These are phyloP conservation scores for Propithecus perrieri DNA, from an alignment of 2,797 vertebrate genomes.

Conservation along the genomic window DNA sequence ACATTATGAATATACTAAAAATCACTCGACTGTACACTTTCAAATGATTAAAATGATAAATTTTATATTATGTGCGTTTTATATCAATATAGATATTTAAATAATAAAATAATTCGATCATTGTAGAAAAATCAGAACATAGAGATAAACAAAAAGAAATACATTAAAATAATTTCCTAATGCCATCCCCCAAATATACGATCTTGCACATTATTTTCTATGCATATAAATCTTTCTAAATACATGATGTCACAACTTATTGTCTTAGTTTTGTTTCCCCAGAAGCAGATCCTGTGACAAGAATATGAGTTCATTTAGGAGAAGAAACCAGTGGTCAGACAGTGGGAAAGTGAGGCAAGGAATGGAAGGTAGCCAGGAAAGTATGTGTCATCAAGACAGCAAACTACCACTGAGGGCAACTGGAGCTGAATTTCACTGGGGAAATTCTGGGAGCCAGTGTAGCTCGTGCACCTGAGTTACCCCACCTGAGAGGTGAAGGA, in stretches of 20 bases:
- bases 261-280: not conserved
- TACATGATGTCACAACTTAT: not conserved
- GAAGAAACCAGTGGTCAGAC: not conserved
- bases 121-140: not conserved
- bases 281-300: not conserved
- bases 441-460: not conserved
- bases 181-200: not conserved
- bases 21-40: not conserved
- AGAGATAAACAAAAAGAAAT: too few relatives aligned
- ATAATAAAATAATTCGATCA: not conserved
- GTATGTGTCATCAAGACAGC: not conserved
- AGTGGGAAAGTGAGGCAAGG: not conserved
- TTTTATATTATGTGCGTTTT: not conserved
- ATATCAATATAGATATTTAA: not conserved
- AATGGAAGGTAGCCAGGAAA: not conserved
- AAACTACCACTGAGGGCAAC: not conserved
- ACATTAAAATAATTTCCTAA: not conserved
- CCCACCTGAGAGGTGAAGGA: not conserved
- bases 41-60: not conserved
- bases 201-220: not conserved
- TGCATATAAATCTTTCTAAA: not conserved
- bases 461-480: not conserved
- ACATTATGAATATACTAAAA: not conserved
- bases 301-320: not conserved
- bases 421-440: not conserved